Percentiles rank a stretch among this genome's conserved stretches.
phyloP scores from a whole-genome alignment of 2,797 vertebrate species.

The Lophotriccus pileatus region DNA sequence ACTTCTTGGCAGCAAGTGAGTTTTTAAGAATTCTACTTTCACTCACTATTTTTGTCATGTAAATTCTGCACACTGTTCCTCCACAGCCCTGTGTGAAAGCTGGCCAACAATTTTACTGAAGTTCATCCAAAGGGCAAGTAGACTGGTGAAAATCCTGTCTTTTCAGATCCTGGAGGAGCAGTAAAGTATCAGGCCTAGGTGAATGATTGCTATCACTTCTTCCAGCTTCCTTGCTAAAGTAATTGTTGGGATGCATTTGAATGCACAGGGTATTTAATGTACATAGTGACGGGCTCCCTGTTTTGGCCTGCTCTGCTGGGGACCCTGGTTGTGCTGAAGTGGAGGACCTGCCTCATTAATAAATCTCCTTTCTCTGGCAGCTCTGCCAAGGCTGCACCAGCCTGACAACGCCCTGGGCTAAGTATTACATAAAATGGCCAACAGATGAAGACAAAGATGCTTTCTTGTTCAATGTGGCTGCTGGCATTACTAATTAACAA shows the following conservation, averaged over 20 bases:
- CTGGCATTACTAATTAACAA: neutral
- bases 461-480: neutral
- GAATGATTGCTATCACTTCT: neutral
- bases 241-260: neutral
- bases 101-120: neutral
- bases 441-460: neutral
- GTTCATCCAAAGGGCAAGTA: neutral
- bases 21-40: neutral
- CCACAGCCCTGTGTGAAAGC: neutral
- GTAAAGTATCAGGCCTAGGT: neutral
- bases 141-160: neutral
- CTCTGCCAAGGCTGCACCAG: neutral
- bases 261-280: neutral
- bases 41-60: neutral
- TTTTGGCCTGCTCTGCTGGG: neutral
- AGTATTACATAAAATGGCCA: neutral
- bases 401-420: neutral
- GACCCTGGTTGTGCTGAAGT: neutral
- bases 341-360: neutral
- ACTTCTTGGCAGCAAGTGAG: neutral
- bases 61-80: neutral
- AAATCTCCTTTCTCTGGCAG: neutral
- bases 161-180: neutral
- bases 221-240: neutral
- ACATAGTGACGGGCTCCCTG: neutral